Evolutionary conservation across 2,797 vertebrate species (phyloP), one percentile per base, ranked within the genome.

Genomic region (Myotis myotis): DNA sequence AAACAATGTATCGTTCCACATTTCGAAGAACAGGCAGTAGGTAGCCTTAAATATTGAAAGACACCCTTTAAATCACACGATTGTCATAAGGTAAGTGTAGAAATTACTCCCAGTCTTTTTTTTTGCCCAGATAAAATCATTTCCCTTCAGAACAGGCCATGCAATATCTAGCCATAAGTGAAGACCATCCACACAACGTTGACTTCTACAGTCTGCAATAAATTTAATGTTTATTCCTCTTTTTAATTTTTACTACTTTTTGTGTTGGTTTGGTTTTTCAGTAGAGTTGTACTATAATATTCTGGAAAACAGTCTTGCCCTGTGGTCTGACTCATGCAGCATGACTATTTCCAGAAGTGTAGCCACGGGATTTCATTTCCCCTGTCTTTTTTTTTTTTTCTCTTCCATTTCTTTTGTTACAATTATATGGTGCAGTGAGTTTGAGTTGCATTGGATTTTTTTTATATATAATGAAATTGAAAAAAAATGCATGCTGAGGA

Each of bases 311-410:
- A 60, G 17, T 51, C 4, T 1, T 70, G 57, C 72, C 70, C 44
- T 15, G 23, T 15, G 33, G 7, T 93, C 89, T 95, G 71, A 89
- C 33, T 75, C 64, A 33, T 0, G 53, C 23, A 86, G 47, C 23
- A 38, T 71, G 44, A 94, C 91, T 93, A 20, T 36, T 96, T 94
- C 89, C 80, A 94, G 93, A 79, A 89, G 64, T 22, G 9, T 16
- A 33, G 44, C 82, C 6, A 36, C 6, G 25, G 36, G 76, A 79
- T 81, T 95, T 95, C 80, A 87, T 81, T 89, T 91, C 41, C 38
- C 36, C 3, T 60, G 1, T n/a, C 9, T 72, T 64, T 23, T 30
- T 1, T 2, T 0, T 4, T 44, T 44, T 47, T 47, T 13, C 13
- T 47, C 47, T 12, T 0, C 4, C 15, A 28, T 81, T 64, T 85